Percentiles rank a stretch among this genome's conserved stretches.
Conservation (phyloP, 23 tunicate genomes). For the Aplidium turbinatum region DNA sequence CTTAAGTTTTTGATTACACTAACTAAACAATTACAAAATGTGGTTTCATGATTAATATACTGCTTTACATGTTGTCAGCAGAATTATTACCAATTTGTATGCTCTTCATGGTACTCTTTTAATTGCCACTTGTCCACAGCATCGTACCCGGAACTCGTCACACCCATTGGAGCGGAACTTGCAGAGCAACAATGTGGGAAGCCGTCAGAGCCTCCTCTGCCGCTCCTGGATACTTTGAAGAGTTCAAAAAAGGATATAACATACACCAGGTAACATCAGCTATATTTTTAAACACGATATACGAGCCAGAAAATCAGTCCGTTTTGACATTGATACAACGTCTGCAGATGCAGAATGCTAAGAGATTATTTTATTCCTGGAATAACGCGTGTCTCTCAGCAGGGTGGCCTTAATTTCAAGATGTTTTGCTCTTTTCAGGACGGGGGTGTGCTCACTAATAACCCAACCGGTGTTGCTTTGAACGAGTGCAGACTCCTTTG, state of each 20-base stretch:
- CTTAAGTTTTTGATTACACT: too few species aligned
- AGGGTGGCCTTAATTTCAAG: neutral
- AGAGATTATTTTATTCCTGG: too few species aligned
- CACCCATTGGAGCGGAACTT: slow-evolving; percentile 95
- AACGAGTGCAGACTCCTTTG: slow-evolving; percentile 78
- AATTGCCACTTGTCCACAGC: slow-evolving; percentile 38
- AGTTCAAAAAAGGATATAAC: slow-evolving; percentile 56
- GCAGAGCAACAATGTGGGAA: slow-evolving; percentile 85
- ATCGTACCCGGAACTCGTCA: slow-evolving; percentile 84
- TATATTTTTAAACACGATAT: too few species aligned
- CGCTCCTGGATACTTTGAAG: slow-evolving; percentile 96
- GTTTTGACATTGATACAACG: too few species aligned
- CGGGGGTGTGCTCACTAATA: slow-evolving; percentile 77
- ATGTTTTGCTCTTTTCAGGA: slow-evolving; percentile 47
- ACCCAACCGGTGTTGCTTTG: slow-evolving; percentile 85
- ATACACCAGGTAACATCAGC: slow-evolving; percentile 90
- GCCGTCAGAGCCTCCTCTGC: slow-evolving; percentile 91
- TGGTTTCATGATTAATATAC: too few species aligned
- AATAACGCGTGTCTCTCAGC: too few species aligned
- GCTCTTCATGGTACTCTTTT: too few species aligned
- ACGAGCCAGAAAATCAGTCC: neutral
- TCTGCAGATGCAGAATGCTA: too few species aligned
- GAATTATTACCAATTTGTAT: neutral
- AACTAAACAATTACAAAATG: too few species aligned
- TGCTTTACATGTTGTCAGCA: neutral